Conservation (phyloP, 2,888 invertebrate genomes). For the Dynastes tityus region DNA sequence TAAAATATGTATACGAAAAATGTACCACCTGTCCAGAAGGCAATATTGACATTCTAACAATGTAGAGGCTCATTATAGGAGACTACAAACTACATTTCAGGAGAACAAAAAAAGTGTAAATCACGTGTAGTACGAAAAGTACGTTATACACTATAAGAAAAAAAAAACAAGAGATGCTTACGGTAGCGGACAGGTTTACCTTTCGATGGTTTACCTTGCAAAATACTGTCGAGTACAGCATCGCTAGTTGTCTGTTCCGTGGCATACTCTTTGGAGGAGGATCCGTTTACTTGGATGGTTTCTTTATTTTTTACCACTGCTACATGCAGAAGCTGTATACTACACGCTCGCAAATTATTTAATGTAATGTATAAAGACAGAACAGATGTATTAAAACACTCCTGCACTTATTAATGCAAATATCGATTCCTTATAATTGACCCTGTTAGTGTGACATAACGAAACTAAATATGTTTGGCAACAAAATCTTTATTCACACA, state of each 20-base stretch:
- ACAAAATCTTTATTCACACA: no score
- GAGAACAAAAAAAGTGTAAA: slow-evolving; percentile 21
- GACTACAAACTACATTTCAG: slow-evolving; percentile 28
- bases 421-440: no score
- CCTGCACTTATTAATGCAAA: no score
- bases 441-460: not conserved
- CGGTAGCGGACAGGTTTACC: slow-evolving; percentile 52
- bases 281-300: slow-evolving; percentile 59
- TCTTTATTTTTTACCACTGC: slow-evolving; percentile 63
- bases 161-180: slow-evolving; percentile 32
- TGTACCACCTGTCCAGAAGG: slow-evolving; percentile 41
- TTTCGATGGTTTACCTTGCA: slow-evolving; percentile 57
- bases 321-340: slow-evolving; percentile 59
- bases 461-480: no score
- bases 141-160: slow-evolving; percentile 2
- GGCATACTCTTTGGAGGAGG: slow-evolving; percentile 64
- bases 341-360: slow-evolving; percentile 42
- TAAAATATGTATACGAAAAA: slow-evolving; percentile 11
- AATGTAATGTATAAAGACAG: slow-evolving; percentile 36
- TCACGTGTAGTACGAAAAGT: slow-evolving; percentile 5
- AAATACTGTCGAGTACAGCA: slow-evolving; percentile 58
- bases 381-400: not conserved
- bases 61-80: slow-evolving; percentile 20
- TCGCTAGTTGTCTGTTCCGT: slow-evolving; percentile 60
- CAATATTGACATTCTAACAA: slow-evolving; percentile 14